These are phyloP conservation scores for Pogonocherus hispidulus DNA, from an alignment of 2,888 invertebrate genomes.

Conservation along the genomic window DNA sequence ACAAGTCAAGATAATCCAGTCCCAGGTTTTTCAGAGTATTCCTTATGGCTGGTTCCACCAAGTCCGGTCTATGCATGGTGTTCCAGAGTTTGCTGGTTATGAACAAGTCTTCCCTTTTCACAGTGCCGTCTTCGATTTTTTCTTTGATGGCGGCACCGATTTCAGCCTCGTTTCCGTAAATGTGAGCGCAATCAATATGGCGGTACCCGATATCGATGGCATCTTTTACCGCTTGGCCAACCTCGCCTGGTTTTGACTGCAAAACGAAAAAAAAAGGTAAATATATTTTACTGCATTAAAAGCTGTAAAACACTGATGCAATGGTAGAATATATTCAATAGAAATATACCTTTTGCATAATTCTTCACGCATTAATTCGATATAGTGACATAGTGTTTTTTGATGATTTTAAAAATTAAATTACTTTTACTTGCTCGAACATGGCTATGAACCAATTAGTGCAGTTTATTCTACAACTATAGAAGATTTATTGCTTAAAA, in stretches of 20 bases:
- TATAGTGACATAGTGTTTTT: too few species aligned
- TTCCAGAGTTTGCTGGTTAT: conserved; percentile 88
- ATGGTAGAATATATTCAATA: too few species aligned
- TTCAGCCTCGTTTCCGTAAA: conserved; percentile 80
- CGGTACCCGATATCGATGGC: conserved; percentile 85
- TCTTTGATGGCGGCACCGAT: conserved; percentile 70
- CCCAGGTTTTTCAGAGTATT: conserved; percentile 70
- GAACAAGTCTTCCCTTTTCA: conserved; percentile 80
- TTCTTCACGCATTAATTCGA: too few species aligned
- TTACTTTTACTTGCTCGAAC: too few species aligned
- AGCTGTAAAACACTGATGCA: neutral
- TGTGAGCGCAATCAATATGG: conserved; percentile 81
- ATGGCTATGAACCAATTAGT: too few species aligned
- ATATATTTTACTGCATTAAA: neutral
- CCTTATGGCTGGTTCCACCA: conserved; percentile 63
- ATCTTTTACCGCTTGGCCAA: conserved; percentile 76
- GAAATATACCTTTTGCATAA: too few species aligned
- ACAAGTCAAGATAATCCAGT: conserved; percentile 72
- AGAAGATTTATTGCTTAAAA: too few species aligned
- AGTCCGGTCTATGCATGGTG: conserved; percentile 84
- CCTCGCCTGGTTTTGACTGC: conserved; percentile 78
- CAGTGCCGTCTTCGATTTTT: conserved; percentile 57
- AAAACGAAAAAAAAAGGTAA: conserved; percentile 49
- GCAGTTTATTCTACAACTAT: too few species aligned
- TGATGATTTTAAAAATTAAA: too few species aligned